Conservation (phyloP, 2,113 vertebrate genomes). For the Piprites chloris region DNA sequence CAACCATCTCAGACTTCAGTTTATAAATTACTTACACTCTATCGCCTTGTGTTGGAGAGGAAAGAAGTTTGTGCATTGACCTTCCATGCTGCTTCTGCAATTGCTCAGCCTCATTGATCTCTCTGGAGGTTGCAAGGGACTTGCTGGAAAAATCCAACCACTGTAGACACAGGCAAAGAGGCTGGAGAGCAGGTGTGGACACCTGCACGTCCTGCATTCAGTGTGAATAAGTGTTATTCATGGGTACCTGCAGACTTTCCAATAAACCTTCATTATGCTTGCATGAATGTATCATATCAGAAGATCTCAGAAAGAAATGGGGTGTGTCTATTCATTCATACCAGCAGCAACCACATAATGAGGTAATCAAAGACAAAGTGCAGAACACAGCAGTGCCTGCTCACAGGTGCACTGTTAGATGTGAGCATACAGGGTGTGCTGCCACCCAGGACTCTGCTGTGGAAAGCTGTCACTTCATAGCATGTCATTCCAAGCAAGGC, state of each 20-base stretch:
- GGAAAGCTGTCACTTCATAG: background rate
- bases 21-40: background rate
- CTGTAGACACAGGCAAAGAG: background rate
- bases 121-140: background rate
- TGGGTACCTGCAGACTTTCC: background rate
- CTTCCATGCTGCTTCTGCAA: background rate
- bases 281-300: background rate
- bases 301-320: background rate
- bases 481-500: background rate
- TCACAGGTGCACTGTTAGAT: background rate
- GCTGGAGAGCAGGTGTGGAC: background rate
- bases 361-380: background rate
- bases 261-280: slow-evolving; percentile 16
- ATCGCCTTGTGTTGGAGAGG: background rate
- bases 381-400: background rate
- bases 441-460: background rate
- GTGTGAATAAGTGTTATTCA: background rate
- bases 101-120: background rate
- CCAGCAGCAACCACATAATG: background rate
- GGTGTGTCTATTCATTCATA: background rate
- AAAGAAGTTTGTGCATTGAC: background rate
- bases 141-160: background rate
- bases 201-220: background rate
- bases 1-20: background rate
- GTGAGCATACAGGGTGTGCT: background rate